These are phyloP conservation scores for Ectropis grisescens DNA, from an alignment of 1,140 invertebrate species.

Conservation along the genomic window DNA sequence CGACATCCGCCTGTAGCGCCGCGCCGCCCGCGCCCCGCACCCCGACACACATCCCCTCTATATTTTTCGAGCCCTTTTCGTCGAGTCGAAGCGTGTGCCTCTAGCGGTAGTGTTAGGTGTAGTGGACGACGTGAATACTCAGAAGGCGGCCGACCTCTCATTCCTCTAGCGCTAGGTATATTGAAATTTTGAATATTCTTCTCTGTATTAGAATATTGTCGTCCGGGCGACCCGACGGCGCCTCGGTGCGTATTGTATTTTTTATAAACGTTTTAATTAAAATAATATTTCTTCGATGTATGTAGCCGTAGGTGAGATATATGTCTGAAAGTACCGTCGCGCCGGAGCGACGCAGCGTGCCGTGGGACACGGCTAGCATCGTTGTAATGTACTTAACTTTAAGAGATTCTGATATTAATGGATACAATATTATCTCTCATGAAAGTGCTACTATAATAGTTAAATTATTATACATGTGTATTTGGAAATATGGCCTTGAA, in stretches of 20 bases:
- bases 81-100: conserved; percentile 58
- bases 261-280: no score
- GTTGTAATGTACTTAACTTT: conserved; percentile 41
- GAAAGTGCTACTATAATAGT: conserved; percentile 1
- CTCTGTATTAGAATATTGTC: conserved; percentile 14
- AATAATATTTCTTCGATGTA: no score
- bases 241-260: neutral
- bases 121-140: conserved; percentile 36
- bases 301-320: no score
- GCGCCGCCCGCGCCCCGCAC: neutral
- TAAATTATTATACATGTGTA: conserved; percentile 30
- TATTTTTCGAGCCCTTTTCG: conserved; percentile 56
- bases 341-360: no score
- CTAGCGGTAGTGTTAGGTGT: conserved; percentile 6
- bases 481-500: conserved; percentile 32
- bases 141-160: conserved; percentile 50
- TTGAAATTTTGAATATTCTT: conserved; percentile 25
- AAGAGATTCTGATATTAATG: conserved; percentile 47
- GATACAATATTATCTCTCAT: conserved; percentile 21
- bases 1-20: conserved; percentile 41
- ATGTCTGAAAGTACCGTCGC: no score
- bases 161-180: conserved; percentile 41
- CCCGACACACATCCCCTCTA: conserved; percentile 22
- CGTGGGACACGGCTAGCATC: no score
- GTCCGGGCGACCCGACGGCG: no score